Base-by-base conservation (phyloP, 2,797 vertebrate genomes). In the Liparis tanakae region DNA sequence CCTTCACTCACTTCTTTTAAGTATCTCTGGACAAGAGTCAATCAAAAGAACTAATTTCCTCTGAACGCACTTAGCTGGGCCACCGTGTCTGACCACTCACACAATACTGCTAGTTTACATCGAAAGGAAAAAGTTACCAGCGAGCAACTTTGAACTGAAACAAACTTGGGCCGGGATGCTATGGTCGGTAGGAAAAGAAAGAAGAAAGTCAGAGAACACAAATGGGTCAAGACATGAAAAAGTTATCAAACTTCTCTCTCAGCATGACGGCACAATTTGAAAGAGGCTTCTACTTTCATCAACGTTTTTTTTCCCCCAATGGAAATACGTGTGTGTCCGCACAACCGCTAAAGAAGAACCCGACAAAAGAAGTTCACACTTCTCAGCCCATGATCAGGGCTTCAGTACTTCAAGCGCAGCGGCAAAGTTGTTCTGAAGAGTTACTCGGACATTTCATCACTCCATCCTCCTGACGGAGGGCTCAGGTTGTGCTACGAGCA, bases 401-500 rank as follows among this genome's bases (percentile, higher is more conserved):
- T 61, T 53, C 33, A 34, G 50, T 3, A 17, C 66, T 71, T 70
- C 22, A 55, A 53, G 33, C 56, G 69, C 63, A 65, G 39, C 22
- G 70, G 53, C 59, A 75, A 62, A 41, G 39, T 41, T 41, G 67
- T 44, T 50, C 56, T 25, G 41, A 53, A 48, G 44, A 22, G 66
- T 80, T 86, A 51, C 85, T 8, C 61, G 34, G 22, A 59, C 54
- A 76, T 88, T 88, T 82, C 84, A 76, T 86, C 84, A 86, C 62
- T 71, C 65, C 57, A 0, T 18, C 30, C 39, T 54, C 67, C 59
- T 34, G 34, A 30, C 56, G 61, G 30, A 55, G 44, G 60, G 64
- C 56, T 84, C 74, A 76, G 50, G 63, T 34, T 46, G 18, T 57
- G 37, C 33, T 41, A 22, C 17, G 8, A 66, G 33, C 34, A n/a